A percentile compares a stretch with the other conserved stretches of the same genome.
These are phyloP conservation scores for Ametastegia equiseti DNA, from an alignment of 2,888 invertebrate genomes.

Conservation along the genomic window DNA sequence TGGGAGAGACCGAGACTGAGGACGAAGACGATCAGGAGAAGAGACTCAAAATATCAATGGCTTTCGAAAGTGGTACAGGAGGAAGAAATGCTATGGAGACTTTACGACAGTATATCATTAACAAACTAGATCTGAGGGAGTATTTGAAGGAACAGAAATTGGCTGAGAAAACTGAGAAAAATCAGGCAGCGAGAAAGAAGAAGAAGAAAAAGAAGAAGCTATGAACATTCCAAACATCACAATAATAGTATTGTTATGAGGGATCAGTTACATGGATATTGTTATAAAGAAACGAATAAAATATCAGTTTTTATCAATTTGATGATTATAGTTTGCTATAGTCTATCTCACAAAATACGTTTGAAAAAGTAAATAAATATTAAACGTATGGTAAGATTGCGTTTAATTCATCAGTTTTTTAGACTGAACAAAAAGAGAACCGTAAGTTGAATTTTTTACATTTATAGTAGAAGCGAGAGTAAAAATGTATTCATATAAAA, in stretches of 20 bases:
- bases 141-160: conserved; percentile 55
- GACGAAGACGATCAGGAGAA: conserved; percentile 48
- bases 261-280: conserved; percentile 26
- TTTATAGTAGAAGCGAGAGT: not conserved
- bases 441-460: conserved; percentile 47
- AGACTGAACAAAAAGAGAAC: conserved; percentile 4
- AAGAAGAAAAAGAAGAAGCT: conserved; percentile 51
- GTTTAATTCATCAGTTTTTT: not conserved
- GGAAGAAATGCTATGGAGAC: conserved; percentile 70
- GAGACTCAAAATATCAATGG: conserved; percentile 62
- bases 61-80: conserved; percentile 68
- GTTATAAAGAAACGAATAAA: not conserved
- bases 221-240: not conserved
- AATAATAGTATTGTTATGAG: not conserved
- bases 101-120: conserved; percentile 70
- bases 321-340: not conserved
- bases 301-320: not conserved
- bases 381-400: conserved; percentile 24
- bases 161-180: conserved; percentile 53
- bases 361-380: conserved; percentile 6
- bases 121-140: conserved; percentile 66
- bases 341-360: not conserved
- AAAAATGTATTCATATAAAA: conserved; percentile 65
- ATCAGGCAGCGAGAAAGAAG: conserved; percentile 57
- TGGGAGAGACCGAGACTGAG: conserved; percentile 53